Evolutionary conservation across 2,797 vertebrate species (phyloP).

Genomic region (Mormyrops attenuatus): DNA sequence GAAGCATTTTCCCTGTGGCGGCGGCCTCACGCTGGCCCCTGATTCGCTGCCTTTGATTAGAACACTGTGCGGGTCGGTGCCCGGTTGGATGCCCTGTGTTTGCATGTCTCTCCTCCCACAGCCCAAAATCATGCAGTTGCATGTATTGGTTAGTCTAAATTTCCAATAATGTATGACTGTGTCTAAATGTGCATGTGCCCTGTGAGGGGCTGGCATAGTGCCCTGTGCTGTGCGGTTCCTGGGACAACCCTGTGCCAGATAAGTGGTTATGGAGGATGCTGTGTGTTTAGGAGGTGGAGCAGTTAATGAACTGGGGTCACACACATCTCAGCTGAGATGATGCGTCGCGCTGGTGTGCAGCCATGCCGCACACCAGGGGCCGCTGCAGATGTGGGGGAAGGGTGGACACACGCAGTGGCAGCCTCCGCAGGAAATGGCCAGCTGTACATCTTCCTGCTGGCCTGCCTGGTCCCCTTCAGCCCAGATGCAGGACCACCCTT

Average conservation of each 20-base stretch:
- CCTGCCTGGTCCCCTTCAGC: neutral
- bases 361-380: neutral
- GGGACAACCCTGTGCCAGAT: neutral
- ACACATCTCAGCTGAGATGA: neutral
- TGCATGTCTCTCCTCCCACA: neutral
- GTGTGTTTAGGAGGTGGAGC: neutral
- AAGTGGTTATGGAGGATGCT: neutral
- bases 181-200: neutral
- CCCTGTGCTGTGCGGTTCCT: neutral
- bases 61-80: neutral
- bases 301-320: neutral
- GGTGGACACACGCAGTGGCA: neutral
- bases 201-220: neutral
- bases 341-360: neutral
- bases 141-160: neutral
- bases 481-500: neutral
- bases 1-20: slow-evolving; percentile 11
- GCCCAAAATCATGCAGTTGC: neutral
- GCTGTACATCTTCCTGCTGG: neutral
- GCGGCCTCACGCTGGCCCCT: neutral
- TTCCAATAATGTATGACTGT: neutral
- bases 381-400: neutral
- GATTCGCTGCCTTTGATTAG: neutral
- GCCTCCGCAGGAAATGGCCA: neutral
- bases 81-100: neutral